Percentiles rank a stretch among this genome's conserved stretches.
Conservation (phyloP, 2,797 vertebrate genomes). For the Eurystomus glaucurus region DNA sequence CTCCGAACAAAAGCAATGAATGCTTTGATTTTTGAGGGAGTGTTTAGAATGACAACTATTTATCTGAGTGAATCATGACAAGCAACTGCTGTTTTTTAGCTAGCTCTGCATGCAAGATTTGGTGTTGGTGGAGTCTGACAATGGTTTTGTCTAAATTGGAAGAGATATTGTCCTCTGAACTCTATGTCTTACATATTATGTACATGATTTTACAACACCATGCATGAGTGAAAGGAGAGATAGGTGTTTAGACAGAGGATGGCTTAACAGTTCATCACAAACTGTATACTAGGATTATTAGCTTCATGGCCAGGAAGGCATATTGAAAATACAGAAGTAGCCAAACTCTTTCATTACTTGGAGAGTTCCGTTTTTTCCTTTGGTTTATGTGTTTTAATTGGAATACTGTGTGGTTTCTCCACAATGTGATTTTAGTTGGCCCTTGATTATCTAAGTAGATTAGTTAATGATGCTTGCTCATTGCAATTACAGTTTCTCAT, state of each 20-base stretch:
- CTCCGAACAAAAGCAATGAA: not conserved
- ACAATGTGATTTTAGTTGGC: not conserved
- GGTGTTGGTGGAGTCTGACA: not conserved
- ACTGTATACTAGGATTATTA: not conserved
- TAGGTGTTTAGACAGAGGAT: not conserved
- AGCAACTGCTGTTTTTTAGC: not conserved
- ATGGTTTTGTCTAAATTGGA: not conserved
- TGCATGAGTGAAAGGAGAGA: not conserved
- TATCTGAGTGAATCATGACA: not conserved
- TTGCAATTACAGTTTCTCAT: not conserved
- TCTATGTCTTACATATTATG: rapidly evolving
- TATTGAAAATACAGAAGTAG: not conserved
- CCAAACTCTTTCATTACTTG: not conserved
- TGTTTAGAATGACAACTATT: not conserved
- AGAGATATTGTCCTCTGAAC: not conserved
- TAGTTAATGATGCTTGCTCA: not conserved
- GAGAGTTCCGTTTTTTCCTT: not conserved
- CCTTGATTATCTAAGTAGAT: constrained; percentile 10
- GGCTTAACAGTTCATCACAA: not conserved
- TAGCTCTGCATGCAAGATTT: not conserved
- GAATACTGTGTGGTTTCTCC: not conserved
- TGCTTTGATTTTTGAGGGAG: not conserved
- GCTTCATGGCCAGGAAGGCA: not conserved
- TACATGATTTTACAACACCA: not conserved
- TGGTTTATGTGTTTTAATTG: constrained; percentile 12